Conservation (phyloP, 2,888 invertebrate species). For the Limnephilus rhombicus region DNA sequence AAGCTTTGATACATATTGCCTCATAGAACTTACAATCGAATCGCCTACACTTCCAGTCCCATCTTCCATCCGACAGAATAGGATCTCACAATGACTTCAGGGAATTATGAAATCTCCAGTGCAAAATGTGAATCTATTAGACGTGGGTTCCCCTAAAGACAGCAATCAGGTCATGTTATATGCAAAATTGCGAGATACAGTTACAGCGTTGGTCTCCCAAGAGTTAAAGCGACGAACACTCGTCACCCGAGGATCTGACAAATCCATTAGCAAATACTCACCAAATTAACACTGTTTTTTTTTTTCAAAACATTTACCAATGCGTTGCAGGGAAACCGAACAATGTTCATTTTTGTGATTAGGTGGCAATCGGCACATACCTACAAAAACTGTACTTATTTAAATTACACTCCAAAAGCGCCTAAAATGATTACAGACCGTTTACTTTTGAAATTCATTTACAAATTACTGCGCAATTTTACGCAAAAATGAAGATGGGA, state of each 20-base stretch:
- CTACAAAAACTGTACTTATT: neutral
- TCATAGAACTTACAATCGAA: neutral
- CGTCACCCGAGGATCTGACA: neutral
- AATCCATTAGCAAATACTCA: neutral
- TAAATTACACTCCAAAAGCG: neutral
- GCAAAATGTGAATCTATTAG: constrained; percentile 1
- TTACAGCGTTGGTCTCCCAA: neutral
- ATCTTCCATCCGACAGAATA: neutral
- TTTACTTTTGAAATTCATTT: neutral
- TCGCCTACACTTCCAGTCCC: neutral
- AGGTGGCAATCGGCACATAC: neutral
- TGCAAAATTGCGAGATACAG: neutral
- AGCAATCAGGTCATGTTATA: neutral
- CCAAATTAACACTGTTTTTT: too few relatives aligned
- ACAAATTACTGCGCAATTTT: neutral
- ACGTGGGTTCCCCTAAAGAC: neutral
- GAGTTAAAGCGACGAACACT: neutral
- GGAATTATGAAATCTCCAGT: neutral
- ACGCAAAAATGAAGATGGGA: neutral
- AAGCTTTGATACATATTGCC: neutral
- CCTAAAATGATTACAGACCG: neutral
- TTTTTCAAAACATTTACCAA: too few relatives aligned
- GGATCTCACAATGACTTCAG: neutral
- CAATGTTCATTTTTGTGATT: neutral
- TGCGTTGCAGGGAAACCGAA: too few relatives aligned